Percentiles rank a stretch among this genome's conserved stretches.
phyloP scores from a whole-genome alignment of 2,888 invertebrate genomes.

The Netelia virgata region DNA sequence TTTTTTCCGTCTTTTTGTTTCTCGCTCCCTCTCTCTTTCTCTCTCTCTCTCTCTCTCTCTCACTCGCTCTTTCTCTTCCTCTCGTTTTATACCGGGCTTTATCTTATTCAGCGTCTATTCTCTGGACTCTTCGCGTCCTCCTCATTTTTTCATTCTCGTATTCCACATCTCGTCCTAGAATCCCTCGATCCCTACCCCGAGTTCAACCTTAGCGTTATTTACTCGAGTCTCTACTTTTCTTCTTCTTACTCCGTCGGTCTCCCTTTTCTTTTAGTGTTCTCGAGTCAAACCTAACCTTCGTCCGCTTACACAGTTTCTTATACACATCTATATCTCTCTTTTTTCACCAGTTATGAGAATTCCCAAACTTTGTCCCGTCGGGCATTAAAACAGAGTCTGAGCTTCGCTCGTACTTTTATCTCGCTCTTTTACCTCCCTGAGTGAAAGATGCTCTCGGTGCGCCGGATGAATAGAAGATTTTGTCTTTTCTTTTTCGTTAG shows the following conservation, averaged over 20 bases:
- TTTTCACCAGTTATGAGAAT: conserved; percentile 58
- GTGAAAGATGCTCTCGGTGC: conserved; percentile 28
- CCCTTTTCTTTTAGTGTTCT: conserved; percentile 4
- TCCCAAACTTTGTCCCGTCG: conserved; percentile 53
- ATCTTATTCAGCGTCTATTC: conserved; percentile 60
- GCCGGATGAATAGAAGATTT: conserved; percentile 31
- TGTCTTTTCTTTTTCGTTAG: conserved; percentile 9
- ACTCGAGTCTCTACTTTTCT: conserved; percentile 51
- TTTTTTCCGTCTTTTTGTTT: conserved; percentile 9
- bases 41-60: conserved; percentile 44
- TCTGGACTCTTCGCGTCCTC: conserved; percentile 17
- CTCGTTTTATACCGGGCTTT: conserved; percentile 49
- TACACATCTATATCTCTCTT: conserved; percentile 5
- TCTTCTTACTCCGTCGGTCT: conserved; percentile 21
- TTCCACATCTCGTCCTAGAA: conserved; percentile 34
- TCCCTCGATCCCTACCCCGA: conserved; percentile 21
- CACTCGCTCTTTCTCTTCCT: conserved; percentile 30
- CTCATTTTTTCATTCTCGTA: conserved; percentile 50
- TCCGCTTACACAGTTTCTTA: conserved; percentile 49
- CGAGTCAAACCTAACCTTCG: conserved; percentile 38
- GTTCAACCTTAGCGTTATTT: conserved; percentile 56
- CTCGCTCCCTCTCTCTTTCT: conserved; percentile 20
- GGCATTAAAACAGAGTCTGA: conserved; percentile 48
- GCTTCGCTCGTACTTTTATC: conserved; percentile 29
- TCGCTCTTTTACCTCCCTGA: conserved; percentile 4